phyloP scores from a whole-genome alignment of 2,888 invertebrate genomes.

The Lasioglossum villosulum region DNA sequence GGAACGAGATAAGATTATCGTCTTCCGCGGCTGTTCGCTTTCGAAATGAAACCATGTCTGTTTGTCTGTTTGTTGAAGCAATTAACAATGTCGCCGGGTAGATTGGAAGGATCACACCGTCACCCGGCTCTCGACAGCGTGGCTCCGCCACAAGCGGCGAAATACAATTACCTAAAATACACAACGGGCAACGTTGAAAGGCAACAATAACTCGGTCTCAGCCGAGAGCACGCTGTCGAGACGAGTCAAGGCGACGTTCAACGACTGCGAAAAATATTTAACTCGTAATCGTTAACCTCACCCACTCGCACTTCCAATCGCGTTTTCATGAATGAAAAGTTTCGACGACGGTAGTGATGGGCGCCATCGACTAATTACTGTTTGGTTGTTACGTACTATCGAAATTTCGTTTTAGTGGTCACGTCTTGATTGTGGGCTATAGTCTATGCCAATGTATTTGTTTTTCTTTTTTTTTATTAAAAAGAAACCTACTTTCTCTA shows the following conservation, averaged over 20 bases:
- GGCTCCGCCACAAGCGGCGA: conserved; percentile 68
- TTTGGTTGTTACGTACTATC: too few relatives aligned
- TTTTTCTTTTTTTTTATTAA: too few relatives aligned
- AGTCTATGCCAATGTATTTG: too few relatives aligned
- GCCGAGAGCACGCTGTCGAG: background rate
- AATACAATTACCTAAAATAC: conserved; percentile 75
- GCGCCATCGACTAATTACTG: too few relatives aligned
- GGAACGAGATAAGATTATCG: conserved; percentile 49
- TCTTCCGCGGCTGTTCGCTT: conserved; percentile 44
- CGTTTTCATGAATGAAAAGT: background rate
- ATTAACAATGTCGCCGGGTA: conserved; percentile 71
- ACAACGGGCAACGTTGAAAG: conserved; percentile 55
- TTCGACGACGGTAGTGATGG: background rate
- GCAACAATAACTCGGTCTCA: conserved; percentile 48
- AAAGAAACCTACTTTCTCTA: too few relatives aligned
- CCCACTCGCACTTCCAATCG: too few relatives aligned
- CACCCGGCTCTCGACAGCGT: conserved; percentile 68
- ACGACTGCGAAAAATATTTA: background rate
- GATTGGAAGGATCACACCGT: conserved; percentile 72
- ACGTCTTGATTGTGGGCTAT: too few relatives aligned
- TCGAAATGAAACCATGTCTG: conserved; percentile 72
- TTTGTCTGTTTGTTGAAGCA: conserved; percentile 78
- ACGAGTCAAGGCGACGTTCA: background rate
- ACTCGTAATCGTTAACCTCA: background rate
- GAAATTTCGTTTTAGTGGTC: too few relatives aligned